Evolutionary conservation across 1,140 invertebrate genomes (phyloP).

Genomic region (Oryctes rhinoceros): DNA sequence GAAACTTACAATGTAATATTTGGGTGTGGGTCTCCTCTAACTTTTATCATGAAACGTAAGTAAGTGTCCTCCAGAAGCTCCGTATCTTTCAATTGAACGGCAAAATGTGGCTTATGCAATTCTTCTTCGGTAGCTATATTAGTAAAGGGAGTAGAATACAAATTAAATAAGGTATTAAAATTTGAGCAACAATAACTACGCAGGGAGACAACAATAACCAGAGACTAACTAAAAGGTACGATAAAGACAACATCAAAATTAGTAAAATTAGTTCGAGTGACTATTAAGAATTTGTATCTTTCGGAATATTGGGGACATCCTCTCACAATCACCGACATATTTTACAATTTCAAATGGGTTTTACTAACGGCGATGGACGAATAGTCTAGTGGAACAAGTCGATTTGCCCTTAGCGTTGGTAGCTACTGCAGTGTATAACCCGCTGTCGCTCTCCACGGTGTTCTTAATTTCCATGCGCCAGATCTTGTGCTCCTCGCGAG

Average conservation of each 20-base stretch:
- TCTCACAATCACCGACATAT: neutral
- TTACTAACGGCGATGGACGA: constrained; percentile 82
- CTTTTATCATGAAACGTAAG: constrained; percentile 88
- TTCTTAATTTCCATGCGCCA: constrained; percentile 82
- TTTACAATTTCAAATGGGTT: neutral
- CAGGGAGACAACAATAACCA: neutral
- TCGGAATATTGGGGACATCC: neutral
- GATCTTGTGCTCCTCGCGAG: constrained; percentile 64
- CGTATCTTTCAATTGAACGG: constrained; percentile 85
- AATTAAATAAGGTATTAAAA: neutral
- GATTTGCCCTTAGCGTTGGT: constrained; percentile 81
- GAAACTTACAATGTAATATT: constrained; percentile 83
- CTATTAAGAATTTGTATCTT: neutral
- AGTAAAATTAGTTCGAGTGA: neutral
- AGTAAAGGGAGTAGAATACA: neutral
- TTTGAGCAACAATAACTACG: constrained; percentile 14
- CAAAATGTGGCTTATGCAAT: constrained; percentile 79
- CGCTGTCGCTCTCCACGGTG: constrained; percentile 82
- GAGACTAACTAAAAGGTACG: neutral
- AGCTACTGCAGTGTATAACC: constrained; percentile 92
- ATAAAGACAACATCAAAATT: constrained; percentile 4
- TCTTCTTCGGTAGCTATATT: constrained; percentile 58
- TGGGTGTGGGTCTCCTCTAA: constrained; percentile 86
- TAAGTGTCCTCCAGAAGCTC: constrained; percentile 88
- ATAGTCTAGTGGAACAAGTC: constrained; percentile 83